phyloP scores from a whole-genome alignment of 2,888 invertebrate species.

The Branchellion lobata region DNA sequence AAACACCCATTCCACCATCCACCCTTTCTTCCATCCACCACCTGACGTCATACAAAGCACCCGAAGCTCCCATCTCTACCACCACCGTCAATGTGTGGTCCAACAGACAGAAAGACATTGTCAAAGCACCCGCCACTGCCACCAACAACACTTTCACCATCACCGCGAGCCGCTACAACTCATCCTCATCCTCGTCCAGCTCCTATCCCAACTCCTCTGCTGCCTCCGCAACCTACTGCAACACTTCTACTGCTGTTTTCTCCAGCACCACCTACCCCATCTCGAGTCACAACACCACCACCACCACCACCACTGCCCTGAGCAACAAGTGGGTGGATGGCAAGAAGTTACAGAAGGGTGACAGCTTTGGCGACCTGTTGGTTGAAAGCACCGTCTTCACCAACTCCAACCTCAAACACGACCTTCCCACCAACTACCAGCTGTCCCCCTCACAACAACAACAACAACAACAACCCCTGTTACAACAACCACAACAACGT shows the following conservation, averaged over 20 bases:
- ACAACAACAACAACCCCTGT: neutral
- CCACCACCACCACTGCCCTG: too few species aligned
- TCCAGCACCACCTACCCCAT: too few species aligned
- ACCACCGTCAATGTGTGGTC: neutral
- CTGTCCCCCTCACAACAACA: neutral
- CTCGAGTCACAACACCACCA: too few species aligned
- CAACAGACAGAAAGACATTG: neutral
- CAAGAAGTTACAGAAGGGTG: constrained; percentile 11
- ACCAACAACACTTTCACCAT: neutral
- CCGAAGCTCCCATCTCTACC: too few species aligned
- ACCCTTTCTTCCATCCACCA: neutral
- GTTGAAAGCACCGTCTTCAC: constrained; percentile 1
- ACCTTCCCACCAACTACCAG: neutral
- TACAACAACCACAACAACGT: neutral
- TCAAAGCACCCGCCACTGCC: neutral
- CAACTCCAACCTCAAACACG: constrained; percentile 17
- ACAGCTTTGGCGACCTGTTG: neutral
- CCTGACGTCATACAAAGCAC: neutral
- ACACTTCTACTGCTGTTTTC: too few species aligned
- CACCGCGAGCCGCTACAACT: neutral
- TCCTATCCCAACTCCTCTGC: neutral
- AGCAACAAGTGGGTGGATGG: neutral
- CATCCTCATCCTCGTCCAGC: neutral
- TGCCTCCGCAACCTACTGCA: neutral
- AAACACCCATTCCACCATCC: neutral